Evolutionary conservation across 2,797 vertebrate genomes (phyloP).

Genomic region (Tokudaia tokunoshimensis): DNA sequence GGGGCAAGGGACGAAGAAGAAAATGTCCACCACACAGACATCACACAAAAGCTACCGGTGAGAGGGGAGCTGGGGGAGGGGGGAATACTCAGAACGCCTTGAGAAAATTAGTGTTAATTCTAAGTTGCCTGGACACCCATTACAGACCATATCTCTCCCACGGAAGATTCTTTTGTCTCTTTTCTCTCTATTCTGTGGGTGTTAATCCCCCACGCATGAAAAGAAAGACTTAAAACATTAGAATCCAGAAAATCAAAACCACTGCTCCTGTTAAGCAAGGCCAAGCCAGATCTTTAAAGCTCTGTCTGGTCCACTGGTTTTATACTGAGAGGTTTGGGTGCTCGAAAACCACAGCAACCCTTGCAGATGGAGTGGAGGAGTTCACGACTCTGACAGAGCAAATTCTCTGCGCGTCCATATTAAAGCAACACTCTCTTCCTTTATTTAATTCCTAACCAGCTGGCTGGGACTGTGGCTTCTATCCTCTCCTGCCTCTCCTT

Average conservation of each 20-base stretch:
- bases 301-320: slow-evolving; percentile 25
- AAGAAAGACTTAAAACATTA: slow-evolving; percentile 32
- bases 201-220: slow-evolving; percentile 50
- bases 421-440: not conserved
- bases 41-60: not conserved
- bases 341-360: slow-evolving; percentile 29
- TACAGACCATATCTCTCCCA: not conserved
- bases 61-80: too few species aligned
- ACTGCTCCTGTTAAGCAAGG: slow-evolving; percentile 52
- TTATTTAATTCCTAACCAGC: not conserved
- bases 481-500: not conserved
- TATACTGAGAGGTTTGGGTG: slow-evolving; percentile 13
- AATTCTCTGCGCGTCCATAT: not conserved
- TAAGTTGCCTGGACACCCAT: not conserved
- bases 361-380: slow-evolving; percentile 9
- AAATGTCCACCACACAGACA: not conserved
- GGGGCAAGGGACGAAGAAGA: slow-evolving; percentile 53
- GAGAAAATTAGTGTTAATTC: slow-evolving; percentile 26
- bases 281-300: slow-evolving; percentile 15
- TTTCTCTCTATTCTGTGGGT: slow-evolving; percentile 13
- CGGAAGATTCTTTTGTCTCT: slow-evolving; percentile 34
- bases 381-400: not conserved
- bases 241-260: slow-evolving; percentile 61
- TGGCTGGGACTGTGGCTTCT: not conserved
- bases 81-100: not conserved